Base-by-base conservation (phyloP, 1,140 invertebrate genomes). In the Physella acuta region DNA sequence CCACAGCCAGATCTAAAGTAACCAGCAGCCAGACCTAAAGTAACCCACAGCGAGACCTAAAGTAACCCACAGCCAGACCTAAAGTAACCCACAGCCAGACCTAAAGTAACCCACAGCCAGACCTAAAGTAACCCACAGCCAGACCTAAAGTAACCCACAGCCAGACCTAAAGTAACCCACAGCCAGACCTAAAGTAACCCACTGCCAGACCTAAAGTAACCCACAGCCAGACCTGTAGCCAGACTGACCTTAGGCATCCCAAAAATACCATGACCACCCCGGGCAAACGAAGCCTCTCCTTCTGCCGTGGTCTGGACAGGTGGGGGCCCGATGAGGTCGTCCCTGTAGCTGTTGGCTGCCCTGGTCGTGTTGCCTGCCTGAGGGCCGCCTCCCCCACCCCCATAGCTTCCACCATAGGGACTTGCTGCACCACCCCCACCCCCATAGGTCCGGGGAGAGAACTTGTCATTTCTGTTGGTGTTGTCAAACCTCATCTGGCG, bases 191-290 rank as follows among this genome's bases (percentile, higher is more conserved):
- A n/a, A n/a, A n/a, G n/a, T n/a, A n/a, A n/a, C n/a, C n/a, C n/a
- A n/a, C n/a, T n/a, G n/a, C n/a, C n/a, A n/a, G n/a, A n/a, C n/a
- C n/a, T 24, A 36, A 33, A 62, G 24, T 31, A 39, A 1, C 16
- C 31, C 26, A 30, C 58, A 60, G 3, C 20, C 53, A 60, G 4
- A 60, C 5, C 28, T 5, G 17, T 11, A 20, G 30, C 58, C 44
- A 52, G 26, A 51, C 60, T 49, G 72, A 83, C 81, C 78, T 78
- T 82, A 1, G 82, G 81, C 63, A 78, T 71, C 3, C 84, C 84
- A 75, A 85, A 85, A 28, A 85, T 84, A 33, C 84, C 84, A 78
- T 85, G 78, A n/a, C 84, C 84, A 44, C 83, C 83, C 62, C 84
- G 66, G 33, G 83, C 84, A 75, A 79, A 71, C 1, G 78, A 76